Base-by-base conservation (phyloP, 2,113 vertebrate genomes). In the Myrmophylax atrothorax region DNA sequence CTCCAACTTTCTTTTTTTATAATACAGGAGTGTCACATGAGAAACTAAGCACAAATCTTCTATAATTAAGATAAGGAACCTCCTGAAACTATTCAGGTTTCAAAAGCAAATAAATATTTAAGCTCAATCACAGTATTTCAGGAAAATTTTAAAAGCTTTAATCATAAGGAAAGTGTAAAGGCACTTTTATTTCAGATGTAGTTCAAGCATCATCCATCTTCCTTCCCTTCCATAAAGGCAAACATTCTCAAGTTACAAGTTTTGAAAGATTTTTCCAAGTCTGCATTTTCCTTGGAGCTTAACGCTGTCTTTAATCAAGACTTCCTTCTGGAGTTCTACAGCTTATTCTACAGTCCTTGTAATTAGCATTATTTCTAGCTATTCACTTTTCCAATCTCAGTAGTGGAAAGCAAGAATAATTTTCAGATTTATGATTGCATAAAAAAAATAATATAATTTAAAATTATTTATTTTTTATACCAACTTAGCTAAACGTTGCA, bases 121-220 rank as follows among this genome's bases (percentile, higher is more conserved):
- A 86, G 63, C 38, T 85, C 42, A 88, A 83, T 74, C 85, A 75
- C 29, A 64, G n/a, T 81, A 94, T 94, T 96, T 85, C 52, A 70
- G 72, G 83, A 96, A 88, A 86, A 84, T 24, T 59, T 77, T 84
- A n/a, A 88, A 86, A 88, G 87, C 35, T 95, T 96, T 88, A 83
- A 85, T 80, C 75, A 83, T 38, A 69, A 81, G 52, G 47, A 78
- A 78, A 84, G 31, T 8, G 75, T 63, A 96, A 88, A 96, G 37
- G 29, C 60, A 80, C 50, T 94, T 96, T 87, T 88, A 90, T 95
- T 94, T 91, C 68, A 92, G 72, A 56, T 11, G 0, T 26, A 84
- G 72, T 79, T 96, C 82, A 86, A 94, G 63, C 75, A 96, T 56
- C 94, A 96, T 94, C 79, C 73, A 92, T 96, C 94, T 96, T 92